Conservation (phyloP, 1,140 invertebrate genomes). For the Conus ventricosus region DNA sequence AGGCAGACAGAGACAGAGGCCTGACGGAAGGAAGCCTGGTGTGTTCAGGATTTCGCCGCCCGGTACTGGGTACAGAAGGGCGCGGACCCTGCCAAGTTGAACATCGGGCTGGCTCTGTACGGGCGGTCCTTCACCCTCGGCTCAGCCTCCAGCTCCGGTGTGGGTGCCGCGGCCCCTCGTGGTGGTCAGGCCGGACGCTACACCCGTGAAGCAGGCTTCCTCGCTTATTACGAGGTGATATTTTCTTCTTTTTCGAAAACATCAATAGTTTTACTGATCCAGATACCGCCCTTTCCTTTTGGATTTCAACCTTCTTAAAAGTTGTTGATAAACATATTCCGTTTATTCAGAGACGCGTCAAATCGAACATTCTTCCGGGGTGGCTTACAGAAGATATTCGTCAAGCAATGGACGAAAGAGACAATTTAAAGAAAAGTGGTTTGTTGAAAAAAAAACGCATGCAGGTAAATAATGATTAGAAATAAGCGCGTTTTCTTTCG, state of each 20-base stretch:
- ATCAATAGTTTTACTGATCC: background rate
- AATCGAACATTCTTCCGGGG: no score
- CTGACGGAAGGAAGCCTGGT: background rate
- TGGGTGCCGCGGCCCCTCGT: conserved; percentile 49
- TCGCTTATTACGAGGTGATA: conserved; percentile 64
- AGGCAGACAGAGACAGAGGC: background rate
- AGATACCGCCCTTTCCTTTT: no score
- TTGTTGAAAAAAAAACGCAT: no score
- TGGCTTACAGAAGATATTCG: no score
- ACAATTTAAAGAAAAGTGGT: no score
- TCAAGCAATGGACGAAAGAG: no score
- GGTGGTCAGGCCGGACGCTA: conserved; percentile 76
- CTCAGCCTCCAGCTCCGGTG: conserved; percentile 27
- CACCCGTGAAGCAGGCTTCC: conserved; percentile 76
- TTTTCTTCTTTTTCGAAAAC: no score
- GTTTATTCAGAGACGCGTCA: no score
- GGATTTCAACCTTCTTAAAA: no score
- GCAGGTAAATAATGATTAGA: no score
- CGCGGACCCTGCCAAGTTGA: conserved; percentile 94
- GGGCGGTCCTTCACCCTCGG: conserved; percentile 61
- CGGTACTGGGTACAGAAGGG: conserved; percentile 77
- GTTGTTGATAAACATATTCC: no score
- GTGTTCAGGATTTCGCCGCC: conserved; percentile 58
- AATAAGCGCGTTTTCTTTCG: no score
- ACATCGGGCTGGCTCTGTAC: conserved; percentile 91